Base-by-base conservation (phyloP, 2,797 vertebrate genomes). In the Platyrinchus mystaceus region DNA sequence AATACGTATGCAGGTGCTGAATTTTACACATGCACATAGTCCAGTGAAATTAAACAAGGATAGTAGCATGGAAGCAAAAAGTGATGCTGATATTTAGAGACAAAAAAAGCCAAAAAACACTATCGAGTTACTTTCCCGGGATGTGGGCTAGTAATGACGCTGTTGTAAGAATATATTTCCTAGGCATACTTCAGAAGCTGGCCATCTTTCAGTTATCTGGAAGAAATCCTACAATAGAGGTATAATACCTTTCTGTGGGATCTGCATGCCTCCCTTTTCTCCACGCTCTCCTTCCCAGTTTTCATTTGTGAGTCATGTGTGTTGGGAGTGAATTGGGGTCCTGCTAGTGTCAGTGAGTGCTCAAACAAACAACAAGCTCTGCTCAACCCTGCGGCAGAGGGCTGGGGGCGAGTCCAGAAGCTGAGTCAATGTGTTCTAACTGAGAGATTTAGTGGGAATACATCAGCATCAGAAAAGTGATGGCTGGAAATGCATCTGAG, bases 381-480 rank as follows among this genome's bases (percentile, higher is more conserved):
- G 22, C 70, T 96, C 49, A 87, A 1, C 82, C 80, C 76, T 66
- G 74, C 0, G 0, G 30, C 39, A 83, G 11, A 76, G 59, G 64
- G 53, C 46, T 85, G 75, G 34, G 32, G 39, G 53, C 0, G 14
- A 91, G 68, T 93, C 32, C 52, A 1, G 20, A 78, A 59, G 62
- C 46, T 92, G 79, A 94, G 73, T 87, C 62, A 75, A 76, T 47
- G 75, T 47, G 46, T 68, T 75, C 63, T 49, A 5, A 77, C 56
- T 24, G 84, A 71, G 76, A 74, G 23, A 74, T 89, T 94, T 78
- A 64, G 52, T 67, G 41, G 75, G 68, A 91, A 83, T 74, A 89
- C 1, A 0, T 87, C 87, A 92, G 49, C 62, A 75, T 92, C 73
- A 85, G 58, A 64, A 85, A 87, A 87, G 27, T 23, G 43, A 47